These are phyloP conservation scores for Tenthredo mesomela DNA, from an alignment of 2,888 invertebrate genomes.

Conservation along the genomic window DNA sequence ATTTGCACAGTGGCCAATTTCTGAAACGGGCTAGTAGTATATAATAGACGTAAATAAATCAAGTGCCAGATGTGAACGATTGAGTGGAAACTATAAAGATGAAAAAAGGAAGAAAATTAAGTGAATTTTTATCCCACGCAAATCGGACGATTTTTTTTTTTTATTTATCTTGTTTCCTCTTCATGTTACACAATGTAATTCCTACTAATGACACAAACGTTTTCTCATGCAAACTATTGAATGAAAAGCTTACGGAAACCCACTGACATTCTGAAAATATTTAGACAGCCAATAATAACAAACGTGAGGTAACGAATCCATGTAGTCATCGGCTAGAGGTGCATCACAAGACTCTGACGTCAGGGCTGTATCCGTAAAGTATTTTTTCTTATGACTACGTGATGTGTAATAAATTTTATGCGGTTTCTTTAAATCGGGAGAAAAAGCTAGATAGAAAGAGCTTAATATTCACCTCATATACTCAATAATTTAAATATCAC, in stretches of 20 bases:
- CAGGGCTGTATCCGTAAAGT: not conserved
- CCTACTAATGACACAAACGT: not conserved
- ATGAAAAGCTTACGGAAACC: slow-evolving; percentile 1
- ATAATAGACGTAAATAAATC: slow-evolving; percentile 31
- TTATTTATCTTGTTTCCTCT: not conserved
- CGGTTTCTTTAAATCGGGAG: not conserved
- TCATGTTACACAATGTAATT: not conserved
- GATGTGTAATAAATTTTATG: not conserved
- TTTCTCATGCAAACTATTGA: slow-evolving; percentile 17
- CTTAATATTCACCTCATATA: not conserved
- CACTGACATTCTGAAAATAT: slow-evolving; percentile 8
- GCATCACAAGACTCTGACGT: not conserved
- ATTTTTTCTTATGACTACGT: slow-evolving; percentile 1
- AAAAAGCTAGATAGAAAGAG: not conserved
- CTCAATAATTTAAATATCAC: not conserved
- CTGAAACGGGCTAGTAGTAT: not conserved
- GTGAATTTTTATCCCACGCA: slow-evolving; percentile 6
- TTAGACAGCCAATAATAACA: not conserved
- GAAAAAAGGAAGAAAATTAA: not conserved
- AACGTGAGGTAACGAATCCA: slow-evolving; percentile 5
- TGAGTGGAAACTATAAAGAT: not conserved
- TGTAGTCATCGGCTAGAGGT: slow-evolving; percentile 1
- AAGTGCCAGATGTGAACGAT: not conserved
- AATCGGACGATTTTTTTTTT: not conserved
- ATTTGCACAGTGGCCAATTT: slow-evolving; percentile 46